Base-by-base conservation (phyloP, 2,888 invertebrate genomes). In the Gandaritis pyraliata region DNA sequence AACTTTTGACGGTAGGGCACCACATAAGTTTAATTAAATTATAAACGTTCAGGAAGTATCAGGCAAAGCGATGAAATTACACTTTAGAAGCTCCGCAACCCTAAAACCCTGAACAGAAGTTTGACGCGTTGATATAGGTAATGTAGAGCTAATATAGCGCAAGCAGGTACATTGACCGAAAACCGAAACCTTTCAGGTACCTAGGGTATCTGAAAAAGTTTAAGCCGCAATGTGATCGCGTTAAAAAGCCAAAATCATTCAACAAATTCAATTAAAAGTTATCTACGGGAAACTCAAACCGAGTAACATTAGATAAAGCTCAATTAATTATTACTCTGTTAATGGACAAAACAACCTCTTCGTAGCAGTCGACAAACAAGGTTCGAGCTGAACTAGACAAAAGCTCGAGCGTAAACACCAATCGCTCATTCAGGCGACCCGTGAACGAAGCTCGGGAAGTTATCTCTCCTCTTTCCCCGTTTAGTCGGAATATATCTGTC, bases 241-340 rank as follows among this genome's bases (percentile, higher is more conserved):
- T 8, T 85, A 87, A 86, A 88, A 87, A 86, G 84, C 81, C 81
- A 85, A 86, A 88, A 87, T 85, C 85, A 77, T 81, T 81, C 73
- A 82, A 76, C 86, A 83, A 87, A 87, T 90, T 89, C 87, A 90
- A 90, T 90, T 90, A 90, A 90, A 91, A 91, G 81, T 91, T 91
- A 80, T 69, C 77, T 68, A 74, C 80, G 79, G 78, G 83, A 87
- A 86, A 88, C 83, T 83, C 81, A 81, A 86, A 79, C 85, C 82
- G 76, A 76, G 73, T 76, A 83, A 81, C 84, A 83, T 87, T 84
- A 88, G 85, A 87, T 83, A 83, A 85, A 85, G 80, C 84, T 80
- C 83, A 80, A 89, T 89, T 88, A 87, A 90, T 90, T 88, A 90
- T 89, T 86, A 87, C 77, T 81, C 78, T 76, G 78, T 78, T 83